phyloP scores from a whole-genome alignment of 2,797 vertebrate species.

The Poecile montanus region DNA sequence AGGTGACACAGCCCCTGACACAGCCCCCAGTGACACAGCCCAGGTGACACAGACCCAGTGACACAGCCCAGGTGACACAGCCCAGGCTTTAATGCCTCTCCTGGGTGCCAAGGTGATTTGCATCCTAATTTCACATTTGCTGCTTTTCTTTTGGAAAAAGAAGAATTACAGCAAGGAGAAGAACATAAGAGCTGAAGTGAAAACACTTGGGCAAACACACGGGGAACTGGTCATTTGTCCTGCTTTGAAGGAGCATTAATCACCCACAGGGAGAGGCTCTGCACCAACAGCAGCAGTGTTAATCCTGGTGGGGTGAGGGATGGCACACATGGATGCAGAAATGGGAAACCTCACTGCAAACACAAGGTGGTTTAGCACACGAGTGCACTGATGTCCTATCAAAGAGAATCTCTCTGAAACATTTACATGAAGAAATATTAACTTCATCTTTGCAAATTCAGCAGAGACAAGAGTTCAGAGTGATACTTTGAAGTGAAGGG shows the following conservation, averaged over 20 bases:
- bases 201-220: background rate
- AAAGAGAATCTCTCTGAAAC: background rate
- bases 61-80: too few species aligned
- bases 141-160: background rate
- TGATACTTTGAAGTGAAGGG: background rate
- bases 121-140: background rate
- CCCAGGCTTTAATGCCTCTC: background rate
- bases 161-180: background rate
- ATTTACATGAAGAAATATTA: background rate
- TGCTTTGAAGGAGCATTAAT: slow-evolving; percentile 33
- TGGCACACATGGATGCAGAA: background rate
- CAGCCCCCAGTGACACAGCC: too few species aligned
- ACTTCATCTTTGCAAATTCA: background rate
- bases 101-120: background rate
- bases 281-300: background rate
- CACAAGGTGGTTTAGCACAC: background rate
- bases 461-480: background rate
- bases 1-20: too few species aligned
- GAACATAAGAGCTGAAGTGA: background rate
- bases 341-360: slow-evolving; percentile 11
- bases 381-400: background rate
- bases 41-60: too few species aligned
- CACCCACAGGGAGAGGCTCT: background rate
- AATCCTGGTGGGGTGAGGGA: background rate
- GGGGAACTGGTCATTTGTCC: slow-evolving; percentile 22